A percentile compares a stretch with the other conserved stretches of the same genome.
Conservation (phyloP, 2,888 invertebrate species). For the Osmoderma eremita region DNA sequence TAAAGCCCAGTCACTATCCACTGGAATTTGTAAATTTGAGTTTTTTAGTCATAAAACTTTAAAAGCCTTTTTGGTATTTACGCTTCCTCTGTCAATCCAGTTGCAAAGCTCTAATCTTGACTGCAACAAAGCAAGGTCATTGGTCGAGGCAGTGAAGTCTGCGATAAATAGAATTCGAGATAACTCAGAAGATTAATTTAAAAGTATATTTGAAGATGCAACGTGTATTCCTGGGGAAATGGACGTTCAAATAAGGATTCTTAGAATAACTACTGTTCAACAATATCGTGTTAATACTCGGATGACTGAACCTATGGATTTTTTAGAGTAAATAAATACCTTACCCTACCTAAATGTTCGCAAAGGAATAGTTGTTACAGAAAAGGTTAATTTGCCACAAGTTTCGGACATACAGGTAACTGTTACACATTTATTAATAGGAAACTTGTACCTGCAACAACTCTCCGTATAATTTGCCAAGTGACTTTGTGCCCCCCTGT, state of each 20-base stretch:
- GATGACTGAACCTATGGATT: not conserved
- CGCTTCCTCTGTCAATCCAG: constrained; percentile 5
- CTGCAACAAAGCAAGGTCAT: constrained; percentile 7
- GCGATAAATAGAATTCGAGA: constrained; percentile 7
- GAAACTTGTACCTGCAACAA: too few relatives aligned
- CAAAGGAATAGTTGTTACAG: too few relatives aligned
- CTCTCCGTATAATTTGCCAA: too few relatives aligned
- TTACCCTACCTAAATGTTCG: too few relatives aligned
- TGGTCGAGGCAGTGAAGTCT: not conserved
- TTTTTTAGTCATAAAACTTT: not conserved
- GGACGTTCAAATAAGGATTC: constrained; percentile 1
- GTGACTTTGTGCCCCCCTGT: too few relatives aligned
- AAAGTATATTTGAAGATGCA: constrained; percentile 3
- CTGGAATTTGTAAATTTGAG: constrained; percentile 3
- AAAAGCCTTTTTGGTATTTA: not conserved
- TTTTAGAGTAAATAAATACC: not conserved
- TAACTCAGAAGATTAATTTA: constrained; percentile 7
- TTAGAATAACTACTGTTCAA: constrained; percentile 7
- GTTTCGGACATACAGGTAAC: too few relatives aligned
- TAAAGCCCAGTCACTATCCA: constrained; percentile 3
- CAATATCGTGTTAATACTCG: constrained; percentile 1
- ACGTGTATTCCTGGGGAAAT: constrained; percentile 1
- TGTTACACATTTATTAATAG: too few relatives aligned
- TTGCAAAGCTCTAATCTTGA: constrained; percentile 10
- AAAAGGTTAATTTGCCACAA: too few relatives aligned